Conservation (phyloP, 2,113 vertebrate genomes). For the Paralichthys olivaceus region DNA sequence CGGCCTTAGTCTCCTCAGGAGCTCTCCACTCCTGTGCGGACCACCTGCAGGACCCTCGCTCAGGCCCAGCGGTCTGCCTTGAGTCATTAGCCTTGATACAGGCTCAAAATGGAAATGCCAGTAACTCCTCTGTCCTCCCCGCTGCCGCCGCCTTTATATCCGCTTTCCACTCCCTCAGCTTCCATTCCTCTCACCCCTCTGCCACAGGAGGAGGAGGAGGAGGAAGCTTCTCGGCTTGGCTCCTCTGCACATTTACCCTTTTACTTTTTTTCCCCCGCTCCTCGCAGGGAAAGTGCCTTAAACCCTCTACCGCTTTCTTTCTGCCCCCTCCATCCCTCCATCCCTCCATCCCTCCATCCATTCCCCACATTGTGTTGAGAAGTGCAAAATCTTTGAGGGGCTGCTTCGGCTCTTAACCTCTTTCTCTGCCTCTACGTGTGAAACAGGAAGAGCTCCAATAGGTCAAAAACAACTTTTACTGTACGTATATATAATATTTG, state of each 20-base stretch:
- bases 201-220: constrained; percentile 15
- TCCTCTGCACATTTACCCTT: constrained; percentile 47
- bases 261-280: constrained; percentile 32
- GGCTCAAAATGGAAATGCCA: constrained; percentile 65
- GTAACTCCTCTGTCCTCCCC: constrained; percentile 36
- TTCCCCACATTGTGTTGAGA: constrained; percentile 35
- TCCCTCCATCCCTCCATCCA: background rate
- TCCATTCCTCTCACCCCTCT: constrained; percentile 28
- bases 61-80: constrained; percentile 50
- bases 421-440: constrained; percentile 42
- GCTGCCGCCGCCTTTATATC: constrained; percentile 11
- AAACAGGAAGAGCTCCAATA: background rate
- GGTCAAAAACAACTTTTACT: background rate
- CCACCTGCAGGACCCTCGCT: constrained; percentile 56
- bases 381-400: constrained; percentile 57
- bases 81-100: constrained; percentile 68
- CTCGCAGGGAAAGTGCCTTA: constrained; percentile 50
- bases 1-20: constrained; percentile 58
- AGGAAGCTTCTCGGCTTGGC: constrained; percentile 40
- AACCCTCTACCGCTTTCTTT: constrained; percentile 5
- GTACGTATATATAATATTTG: too few relatives aligned
- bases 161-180: constrained; percentile 23
- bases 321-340: background rate
- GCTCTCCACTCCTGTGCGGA: constrained; percentile 38
- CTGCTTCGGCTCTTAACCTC: constrained; percentile 52